Percentiles rank a stretch among this genome's conserved stretches.
phyloP scores from a whole-genome alignment of 2,113 vertebrate species.

The Donacobius atricapilla region DNA sequence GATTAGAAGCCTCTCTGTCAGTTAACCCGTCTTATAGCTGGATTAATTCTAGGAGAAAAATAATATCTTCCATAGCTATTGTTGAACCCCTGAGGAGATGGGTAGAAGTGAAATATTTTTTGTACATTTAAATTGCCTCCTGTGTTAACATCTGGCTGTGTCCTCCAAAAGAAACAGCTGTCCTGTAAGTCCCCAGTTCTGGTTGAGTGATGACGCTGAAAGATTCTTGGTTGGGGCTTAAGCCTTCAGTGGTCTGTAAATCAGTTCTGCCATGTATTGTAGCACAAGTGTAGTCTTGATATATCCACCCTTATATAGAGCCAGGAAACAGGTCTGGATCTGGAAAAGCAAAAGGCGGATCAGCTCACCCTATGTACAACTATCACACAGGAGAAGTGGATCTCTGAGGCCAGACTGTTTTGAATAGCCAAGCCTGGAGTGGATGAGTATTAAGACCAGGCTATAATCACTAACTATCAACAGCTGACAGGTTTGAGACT shows the following conservation, averaged over 20 bases:
- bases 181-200: not conserved
- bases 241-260: not conserved
- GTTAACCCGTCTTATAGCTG: not conserved
- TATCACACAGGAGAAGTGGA: not conserved
- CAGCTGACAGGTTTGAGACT: not conserved
- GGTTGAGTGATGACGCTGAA: not conserved
- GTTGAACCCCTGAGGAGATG: not conserved
- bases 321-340: not conserved
- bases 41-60: constrained; percentile 52
- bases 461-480: not conserved
- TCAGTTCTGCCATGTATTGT: not conserved
- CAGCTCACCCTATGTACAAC: not conserved
- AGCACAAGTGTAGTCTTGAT: not conserved
- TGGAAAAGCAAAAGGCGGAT: not conserved
- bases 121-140: not conserved
- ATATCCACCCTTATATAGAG: not conserved
- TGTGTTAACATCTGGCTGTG: not conserved
- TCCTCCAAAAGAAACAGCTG: not conserved
- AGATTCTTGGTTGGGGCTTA: not conserved
- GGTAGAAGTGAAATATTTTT: not conserved
- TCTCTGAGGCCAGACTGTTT: not conserved
- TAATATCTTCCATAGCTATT: not conserved
- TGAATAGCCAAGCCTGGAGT: not conserved
- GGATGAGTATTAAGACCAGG: not conserved
- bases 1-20: not conserved